A percentile compares a stretch with the other conserved stretches of the same genome.
phyloP scores from a whole-genome alignment of 1,140 invertebrate genomes.

The Hesperophylax magnus region DNA sequence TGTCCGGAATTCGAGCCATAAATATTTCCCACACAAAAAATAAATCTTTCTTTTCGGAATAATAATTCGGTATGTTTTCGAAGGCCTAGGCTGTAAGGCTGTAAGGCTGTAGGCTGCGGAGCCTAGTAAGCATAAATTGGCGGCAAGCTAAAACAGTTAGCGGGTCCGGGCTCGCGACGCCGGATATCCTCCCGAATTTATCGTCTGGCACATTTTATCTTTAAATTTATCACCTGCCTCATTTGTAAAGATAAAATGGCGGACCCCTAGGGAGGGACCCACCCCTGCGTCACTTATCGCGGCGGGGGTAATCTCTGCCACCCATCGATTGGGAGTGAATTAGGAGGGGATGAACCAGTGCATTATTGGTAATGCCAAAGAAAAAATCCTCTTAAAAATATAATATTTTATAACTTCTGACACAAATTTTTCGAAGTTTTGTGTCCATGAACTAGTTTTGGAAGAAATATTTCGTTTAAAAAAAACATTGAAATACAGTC shows the following conservation, averaged over 20 bases:
- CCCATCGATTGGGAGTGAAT: constrained; percentile 49
- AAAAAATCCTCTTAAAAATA: no score
- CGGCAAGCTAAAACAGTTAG: constrained; percentile 12
- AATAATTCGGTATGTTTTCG: no score
- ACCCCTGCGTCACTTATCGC: neutral
- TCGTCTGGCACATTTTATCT: constrained; percentile 51
- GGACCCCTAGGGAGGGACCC: constrained; percentile 9
- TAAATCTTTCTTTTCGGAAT: no score
- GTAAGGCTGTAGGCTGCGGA: no score
- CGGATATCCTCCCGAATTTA: constrained; percentile 45
- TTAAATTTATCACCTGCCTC: constrained; percentile 53
- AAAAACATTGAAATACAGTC: no score
- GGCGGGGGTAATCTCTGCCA: neutral
- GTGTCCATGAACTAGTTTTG: no score
- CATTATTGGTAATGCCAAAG: neutral
- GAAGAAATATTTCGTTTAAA: no score
- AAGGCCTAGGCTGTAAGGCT: no score
- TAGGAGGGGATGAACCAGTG: constrained; percentile 28
- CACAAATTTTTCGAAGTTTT: no score
- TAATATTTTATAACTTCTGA: no score
- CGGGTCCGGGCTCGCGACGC: constrained; percentile 16
- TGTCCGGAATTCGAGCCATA: no score
- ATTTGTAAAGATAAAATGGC: constrained; percentile 55
- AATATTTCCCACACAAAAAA: no score
- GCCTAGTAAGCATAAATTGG: constrained; percentile 2